Conservation (phyloP, 2,888 invertebrate species). For the Rhagophthalmus giganteus region DNA sequence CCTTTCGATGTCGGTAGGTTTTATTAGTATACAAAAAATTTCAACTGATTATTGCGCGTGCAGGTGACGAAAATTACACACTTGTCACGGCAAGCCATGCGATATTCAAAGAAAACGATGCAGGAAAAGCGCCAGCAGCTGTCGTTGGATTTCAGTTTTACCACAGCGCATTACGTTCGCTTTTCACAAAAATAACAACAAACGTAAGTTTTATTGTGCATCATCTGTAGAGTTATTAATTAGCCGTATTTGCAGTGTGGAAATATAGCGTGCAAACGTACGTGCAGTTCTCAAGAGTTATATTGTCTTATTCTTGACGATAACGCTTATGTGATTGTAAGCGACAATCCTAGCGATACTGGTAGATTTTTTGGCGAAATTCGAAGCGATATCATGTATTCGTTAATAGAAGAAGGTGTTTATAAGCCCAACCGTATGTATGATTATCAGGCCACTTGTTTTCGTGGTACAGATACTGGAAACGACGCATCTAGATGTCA, state of each 20-base stretch:
- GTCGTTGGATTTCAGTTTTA: slow-evolving; percentile 83
- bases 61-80: slow-evolving; percentile 59
- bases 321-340: slow-evolving; percentile 83
- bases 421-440: slow-evolving; percentile 75
- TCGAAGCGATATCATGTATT: slow-evolving; percentile 70
- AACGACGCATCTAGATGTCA: slow-evolving; percentile 51
- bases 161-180: slow-evolving; percentile 73
- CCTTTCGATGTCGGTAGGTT: slow-evolving; percentile 64
- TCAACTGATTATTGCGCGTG: too few relatives aligned
- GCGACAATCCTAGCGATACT: slow-evolving; percentile 68
- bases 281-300: slow-evolving; percentile 68
- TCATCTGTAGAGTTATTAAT: neutral
- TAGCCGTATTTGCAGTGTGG: slow-evolving; percentile 39
- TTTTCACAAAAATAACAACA: slow-evolving; percentile 81
- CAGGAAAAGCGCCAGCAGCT: slow-evolving; percentile 65
- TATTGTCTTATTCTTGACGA: slow-evolving; percentile 87
- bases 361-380: slow-evolving; percentile 90
- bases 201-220: slow-evolving; percentile 67
- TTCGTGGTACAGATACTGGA: slow-evolving; percentile 65
- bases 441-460: slow-evolving; percentile 91
- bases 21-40: slow-evolving; percentile 12
- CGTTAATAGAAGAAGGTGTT: slow-evolving; percentile 74
- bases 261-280: slow-evolving; percentile 57
- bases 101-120: slow-evolving; percentile 64
- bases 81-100: slow-evolving; percentile 87